These are phyloP conservation scores for Ahaetulla prasina DNA, from an alignment of 2,113 vertebrate genomes.

Conservation along the genomic window DNA sequence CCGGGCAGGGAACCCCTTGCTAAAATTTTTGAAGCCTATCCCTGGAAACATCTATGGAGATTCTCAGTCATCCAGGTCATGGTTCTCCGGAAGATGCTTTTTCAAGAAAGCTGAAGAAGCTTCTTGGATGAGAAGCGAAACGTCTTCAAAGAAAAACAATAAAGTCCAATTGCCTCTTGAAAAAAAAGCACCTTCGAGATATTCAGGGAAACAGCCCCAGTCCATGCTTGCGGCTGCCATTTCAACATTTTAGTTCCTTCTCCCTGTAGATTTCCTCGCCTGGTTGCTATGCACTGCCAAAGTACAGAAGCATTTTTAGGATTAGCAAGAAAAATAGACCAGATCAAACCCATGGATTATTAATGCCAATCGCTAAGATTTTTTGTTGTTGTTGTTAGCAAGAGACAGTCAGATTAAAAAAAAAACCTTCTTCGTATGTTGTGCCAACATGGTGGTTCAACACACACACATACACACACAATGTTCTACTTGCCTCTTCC, in stretches of 20 bases:
- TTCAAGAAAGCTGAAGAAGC: neutral
- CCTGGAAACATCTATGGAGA: neutral
- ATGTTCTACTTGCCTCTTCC: conserved; percentile 19
- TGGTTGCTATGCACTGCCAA: neutral
- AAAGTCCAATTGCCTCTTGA: neutral
- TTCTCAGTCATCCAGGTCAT: neutral
- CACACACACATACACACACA: conserved; percentile 2
- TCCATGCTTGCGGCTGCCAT: neutral
- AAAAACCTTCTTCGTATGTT: conserved; percentile 18
- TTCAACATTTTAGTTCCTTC: neutral
- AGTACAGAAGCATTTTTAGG: neutral
- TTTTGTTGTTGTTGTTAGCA: neutral
- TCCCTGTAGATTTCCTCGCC: neutral
- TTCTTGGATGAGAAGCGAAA: neutral
- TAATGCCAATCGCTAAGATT: neutral
- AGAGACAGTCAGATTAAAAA: neutral
- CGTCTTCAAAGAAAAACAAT: neutral
- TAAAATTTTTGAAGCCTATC: no score
- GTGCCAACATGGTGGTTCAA: conserved; percentile 24
- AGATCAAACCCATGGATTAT: neutral
- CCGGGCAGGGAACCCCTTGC: no score
- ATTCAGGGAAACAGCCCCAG: neutral
- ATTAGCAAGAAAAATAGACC: neutral
- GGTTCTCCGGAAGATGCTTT: neutral
- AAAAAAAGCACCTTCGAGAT: neutral